Evolutionary conservation across 1,140 invertebrate genomes (phyloP), one percentile per base, ranked within the genome.

Genomic region (Drosophila auraria): DNA sequence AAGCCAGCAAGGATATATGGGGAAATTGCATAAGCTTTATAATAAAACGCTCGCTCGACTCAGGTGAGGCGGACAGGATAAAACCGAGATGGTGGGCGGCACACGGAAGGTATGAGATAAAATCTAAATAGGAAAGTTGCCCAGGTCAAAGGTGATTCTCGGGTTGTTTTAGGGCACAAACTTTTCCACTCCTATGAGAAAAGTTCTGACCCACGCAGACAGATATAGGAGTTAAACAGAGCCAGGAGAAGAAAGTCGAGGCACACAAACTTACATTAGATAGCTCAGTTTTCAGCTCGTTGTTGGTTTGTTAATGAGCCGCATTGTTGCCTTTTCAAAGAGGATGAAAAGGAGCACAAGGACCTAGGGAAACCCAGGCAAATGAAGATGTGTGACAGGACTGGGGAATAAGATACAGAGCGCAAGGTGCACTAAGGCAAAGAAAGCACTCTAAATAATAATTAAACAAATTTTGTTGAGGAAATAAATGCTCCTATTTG

Each of bases 11-110:
- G 79, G 79, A 75, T 86, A 75, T 86, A 73, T 77, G 77, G 78
- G 84, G 79, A 89, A 84, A 90, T 89, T 89, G 86, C 82, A 87
- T 81, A 89, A 89, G 86, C 64, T 58, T 78, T 75, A 89, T 83
- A 75, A 83, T 81, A 87, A 87, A 87, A 80, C 69, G 80, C 49
- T 70, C 76, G 51, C 76, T 66, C 59, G 14, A 14, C 40, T 57
- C 20, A n/a, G 33, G n/a, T 57, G 33, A 33, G 15, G 15, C 38
- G 4, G 30, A 7, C 6, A 25, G 65, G 64, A 68, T 68, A 68
- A 61, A 49, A 12, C 51, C n/a, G 27, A 12, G 54, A 14, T 7
- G 27, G 8, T 30, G 27, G 58, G 33, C n/a, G 40, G 40, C 40
- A 33, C 14, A 33, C 14, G n/a, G 47, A 47, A 33, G 50, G 11